Conservation (phyloP, 2,113 vertebrate genomes). For the Hypomesus transpacificus region DNA sequence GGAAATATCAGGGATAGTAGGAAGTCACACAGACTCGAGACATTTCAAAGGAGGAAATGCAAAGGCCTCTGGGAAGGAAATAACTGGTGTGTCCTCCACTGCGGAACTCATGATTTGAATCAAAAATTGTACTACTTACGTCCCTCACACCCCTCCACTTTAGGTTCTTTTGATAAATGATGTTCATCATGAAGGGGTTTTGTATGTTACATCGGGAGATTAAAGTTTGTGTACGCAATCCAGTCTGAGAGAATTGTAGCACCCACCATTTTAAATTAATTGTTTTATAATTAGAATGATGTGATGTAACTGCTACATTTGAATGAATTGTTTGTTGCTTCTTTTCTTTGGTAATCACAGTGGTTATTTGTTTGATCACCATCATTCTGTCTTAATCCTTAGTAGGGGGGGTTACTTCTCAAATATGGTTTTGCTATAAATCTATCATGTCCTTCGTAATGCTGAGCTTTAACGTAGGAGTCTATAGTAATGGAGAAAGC, state of each 20-base stretch:
- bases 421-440: conserved; percentile 59
- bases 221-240: conserved; percentile 69
- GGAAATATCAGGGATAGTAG: conserved; percentile 74
- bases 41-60: conserved; percentile 62
- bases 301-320: conserved; percentile 70
- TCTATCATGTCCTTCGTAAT: conserved; percentile 71
- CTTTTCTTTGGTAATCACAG: conserved; percentile 39
- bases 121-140: conserved; percentile 62
- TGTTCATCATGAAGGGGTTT: conserved; percentile 73
- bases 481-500: conserved; percentile 80
- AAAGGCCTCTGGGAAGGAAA: conserved; percentile 65
- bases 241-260: conserved; percentile 63
- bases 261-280: conserved; percentile 63
- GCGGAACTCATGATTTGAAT: conserved; percentile 59
- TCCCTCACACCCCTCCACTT: conserved; percentile 65
- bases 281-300: conserved; percentile 70
- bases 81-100: conserved; percentile 55
- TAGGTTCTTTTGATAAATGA: conserved; percentile 68
- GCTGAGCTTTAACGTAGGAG: conserved; percentile 85
- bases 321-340: conserved; percentile 65
- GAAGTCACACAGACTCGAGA: conserved; percentile 66
- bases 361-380: conserved; percentile 61
- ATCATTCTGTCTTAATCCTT: conserved; percentile 68
- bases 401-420: conserved; percentile 44
- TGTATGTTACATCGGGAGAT: conserved; percentile 71